Percentiles rank a stretch among this genome's conserved stretches.
Evolutionary conservation across 2,888 invertebrate genomes (phyloP).

Genomic region (Orthonychiurus folsomi): DNA sequence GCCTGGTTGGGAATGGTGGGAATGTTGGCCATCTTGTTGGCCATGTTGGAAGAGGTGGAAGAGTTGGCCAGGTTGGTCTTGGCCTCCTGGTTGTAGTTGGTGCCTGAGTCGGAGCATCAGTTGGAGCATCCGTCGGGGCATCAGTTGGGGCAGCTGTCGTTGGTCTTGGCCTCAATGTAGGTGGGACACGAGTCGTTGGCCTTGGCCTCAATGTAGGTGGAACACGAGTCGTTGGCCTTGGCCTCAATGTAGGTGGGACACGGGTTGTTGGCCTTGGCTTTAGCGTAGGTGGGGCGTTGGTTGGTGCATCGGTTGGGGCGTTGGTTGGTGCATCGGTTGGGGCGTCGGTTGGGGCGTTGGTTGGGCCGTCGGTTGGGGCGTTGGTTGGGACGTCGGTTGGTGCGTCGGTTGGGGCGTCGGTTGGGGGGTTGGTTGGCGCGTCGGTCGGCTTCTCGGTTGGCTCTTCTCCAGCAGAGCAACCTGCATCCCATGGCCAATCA

Average conservation of each 20-base stretch:
- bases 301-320: slow-evolving; percentile 5
- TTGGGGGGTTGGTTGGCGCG: slow-evolving; percentile 5
- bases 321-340: background rate
- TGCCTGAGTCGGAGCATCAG: slow-evolving; percentile 2
- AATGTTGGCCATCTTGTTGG: background rate
- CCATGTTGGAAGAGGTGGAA: background rate
- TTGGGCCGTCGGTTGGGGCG: slow-evolving; percentile 3
- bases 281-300: background rate
- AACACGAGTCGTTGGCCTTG: background rate
- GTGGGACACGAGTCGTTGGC: too few species aligned
- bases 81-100: background rate
- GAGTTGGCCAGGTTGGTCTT: background rate
- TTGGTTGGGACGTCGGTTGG: slow-evolving; percentile 4
- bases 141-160: slow-evolving; percentile 7
- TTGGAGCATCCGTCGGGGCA: slow-evolving; percentile 4
- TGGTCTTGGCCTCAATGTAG: too few species aligned
- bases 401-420: background rate
- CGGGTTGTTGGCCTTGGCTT: background rate
- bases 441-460: background rate
- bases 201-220: too few species aligned
- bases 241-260: background rate
- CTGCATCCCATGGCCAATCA: too few species aligned
- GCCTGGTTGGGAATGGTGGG: background rate
- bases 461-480: too few species aligned
- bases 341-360: background rate